phyloP scores from a whole-genome alignment of 2,113 vertebrate species.

The Cathartes aura region DNA sequence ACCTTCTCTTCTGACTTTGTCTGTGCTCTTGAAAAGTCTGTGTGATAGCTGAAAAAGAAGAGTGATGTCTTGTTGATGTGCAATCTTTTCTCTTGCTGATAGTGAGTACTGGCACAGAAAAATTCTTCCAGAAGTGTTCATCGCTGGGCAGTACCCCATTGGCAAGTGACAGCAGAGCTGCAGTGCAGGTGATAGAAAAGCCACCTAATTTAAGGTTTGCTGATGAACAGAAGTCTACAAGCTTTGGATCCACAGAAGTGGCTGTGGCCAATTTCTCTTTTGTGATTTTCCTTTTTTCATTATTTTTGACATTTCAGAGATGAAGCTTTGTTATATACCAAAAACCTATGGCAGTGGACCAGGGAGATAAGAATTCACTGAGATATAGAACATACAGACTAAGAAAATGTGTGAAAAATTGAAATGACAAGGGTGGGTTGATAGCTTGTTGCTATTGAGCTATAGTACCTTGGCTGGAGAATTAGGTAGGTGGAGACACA shows the following conservation, averaged over 20 bases:
- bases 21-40: not conserved
- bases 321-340: constrained; percentile 44
- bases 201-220: not conserved
- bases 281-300: constrained; percentile 43
- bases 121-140: not conserved
- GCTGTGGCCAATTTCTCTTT: constrained; percentile 38
- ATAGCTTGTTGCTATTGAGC: constrained; percentile 51
- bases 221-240: constrained; percentile 10
- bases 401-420: constrained; percentile 68
- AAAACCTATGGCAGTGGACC: constrained; percentile 23
- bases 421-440: constrained; percentile 45
- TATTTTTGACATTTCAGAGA: constrained; percentile 65
- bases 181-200: not conserved
- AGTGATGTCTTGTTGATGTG: not conserved
- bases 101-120: not conserved
- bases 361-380: constrained; percentile 50
- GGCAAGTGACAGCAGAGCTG: not conserved
- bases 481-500: not conserved
- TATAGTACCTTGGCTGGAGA: not conserved
- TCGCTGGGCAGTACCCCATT: not conserved
- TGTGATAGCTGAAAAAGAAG: not conserved
- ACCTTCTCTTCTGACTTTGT: not conserved
- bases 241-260: not conserved
- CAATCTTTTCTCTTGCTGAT: not conserved
- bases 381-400: constrained; percentile 29